Base-by-base conservation (phyloP, 2,888 invertebrate species). In the Reticulitermes lucifugus region DNA sequence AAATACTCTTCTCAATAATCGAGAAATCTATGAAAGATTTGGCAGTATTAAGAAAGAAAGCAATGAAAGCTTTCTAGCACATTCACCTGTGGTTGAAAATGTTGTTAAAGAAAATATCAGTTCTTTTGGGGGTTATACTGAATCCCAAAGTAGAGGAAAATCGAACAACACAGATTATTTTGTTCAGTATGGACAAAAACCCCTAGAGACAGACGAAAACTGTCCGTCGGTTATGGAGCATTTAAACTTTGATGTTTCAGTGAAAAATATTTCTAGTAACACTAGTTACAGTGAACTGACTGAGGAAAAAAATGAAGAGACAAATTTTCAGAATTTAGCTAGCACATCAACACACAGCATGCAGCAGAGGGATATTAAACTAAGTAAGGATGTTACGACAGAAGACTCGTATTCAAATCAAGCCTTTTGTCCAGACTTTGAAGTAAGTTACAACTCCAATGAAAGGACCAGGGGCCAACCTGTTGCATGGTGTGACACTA, bases 391-490 rank as follows among this genome's bases (percentile, higher is more conserved):
- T 35, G 73, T 29, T n/a, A 29, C 14, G 14, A 41, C 73, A 29
- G 22, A 41, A 12, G 77, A 77, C 10, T 46, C 77, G 10, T 12
- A 9, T n/a, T 21, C 51, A 22, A 77, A 43, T 46, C 77, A 85
- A 22, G 84, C 82, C 12, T 88, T 88, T 83, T 89, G 89, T 84
- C 89, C 89, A 10, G 87, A 88, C 65, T 88, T 89, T 85, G 85
- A 86, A 22, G 85, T 79, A 10, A 18, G 35, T 43, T 41, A 29
- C 7, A 6, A 29, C n/a, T 73, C 73, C 5, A 65, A 83, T 77
- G 25, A 86, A 12, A 55, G 82, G 18, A 9, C 46, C 65, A 70
- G 25, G 22, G 80, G 79, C 7, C 84, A 88, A 70, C 88, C 89
- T 2, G 86, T 88, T n/a, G 86, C 88, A 25, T 89, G 89, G 89